A percentile compares a stretch with the other conserved stretches of the same genome.
Conservation (phyloP, 2,888 invertebrate genomes). For the Hydriomena furcata region DNA sequence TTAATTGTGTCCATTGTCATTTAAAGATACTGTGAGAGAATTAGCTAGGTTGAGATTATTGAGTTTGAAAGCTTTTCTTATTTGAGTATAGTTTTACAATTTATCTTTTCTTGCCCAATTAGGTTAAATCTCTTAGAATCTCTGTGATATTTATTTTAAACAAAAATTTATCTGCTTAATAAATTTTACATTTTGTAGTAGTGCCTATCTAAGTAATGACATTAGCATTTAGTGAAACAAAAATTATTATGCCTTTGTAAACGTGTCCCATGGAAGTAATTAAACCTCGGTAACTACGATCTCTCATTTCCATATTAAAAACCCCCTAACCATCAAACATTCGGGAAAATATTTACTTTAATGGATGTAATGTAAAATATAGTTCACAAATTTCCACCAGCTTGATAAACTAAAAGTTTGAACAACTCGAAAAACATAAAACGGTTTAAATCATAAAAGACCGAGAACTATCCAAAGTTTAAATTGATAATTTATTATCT, state of each 20-base stretch:
- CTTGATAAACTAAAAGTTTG: conserved; percentile 5
- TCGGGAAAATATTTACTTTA: neutral
- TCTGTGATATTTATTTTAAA: too few species aligned
- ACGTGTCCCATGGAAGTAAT: conserved; percentile 35
- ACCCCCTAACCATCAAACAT: neutral
- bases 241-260: conserved; percentile 48
- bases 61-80: conserved; percentile 12
- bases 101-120: neutral
- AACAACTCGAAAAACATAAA: conserved; percentile 19
- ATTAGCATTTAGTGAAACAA: conserved; percentile 39
- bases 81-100: neutral
- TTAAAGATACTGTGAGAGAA: conserved; percentile 13
- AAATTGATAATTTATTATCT: conserved; percentile 44
- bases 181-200: too few species aligned
- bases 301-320: conserved; percentile 24
- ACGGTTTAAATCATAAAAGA: conserved; percentile 27
- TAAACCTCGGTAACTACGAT: conserved; percentile 25
- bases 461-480: conserved; percentile 31
- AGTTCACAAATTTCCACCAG: too few species aligned
- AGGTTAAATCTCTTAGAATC: too few species aligned
- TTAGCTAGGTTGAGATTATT: conserved; percentile 9
- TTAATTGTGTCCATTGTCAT: conserved; percentile 14
- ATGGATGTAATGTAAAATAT: too few species aligned
- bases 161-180: too few species aligned
- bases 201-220: conserved; percentile 25